Evolutionary conservation across 2,113 vertebrate genomes (phyloP), one percentile per base, ranked within the genome.

Genomic region (Takifugu flavidus): DNA sequence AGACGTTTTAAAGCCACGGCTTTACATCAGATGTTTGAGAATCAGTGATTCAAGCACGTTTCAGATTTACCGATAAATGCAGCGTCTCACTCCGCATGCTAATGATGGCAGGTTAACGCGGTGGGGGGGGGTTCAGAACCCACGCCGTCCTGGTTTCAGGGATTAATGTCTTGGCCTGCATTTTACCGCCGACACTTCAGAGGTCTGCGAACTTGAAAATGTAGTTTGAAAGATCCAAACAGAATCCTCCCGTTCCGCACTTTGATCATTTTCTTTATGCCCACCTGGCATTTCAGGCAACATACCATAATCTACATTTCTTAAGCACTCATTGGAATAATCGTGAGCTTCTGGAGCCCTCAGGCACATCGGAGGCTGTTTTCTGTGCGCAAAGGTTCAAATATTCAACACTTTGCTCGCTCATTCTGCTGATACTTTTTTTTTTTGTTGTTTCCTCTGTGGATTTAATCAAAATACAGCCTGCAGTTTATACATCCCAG

Each of bases 401-500:
- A 74, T 72, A 67, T 72, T 79, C 39, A 62, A 67, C 26, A 63
- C 58, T 72, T 82, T 61, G 39, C 66, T 55, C 59, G 53, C 47
- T 59, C 67, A 71, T 59, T 59, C 43, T 53, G 64, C 34, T 27
- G 11, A 68, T 75, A 56, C 44, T 59, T 54, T 66, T 62, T 55
- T 56, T 44, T 20, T 20, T 20, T 20, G 20, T 20, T 12, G 70
- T 42, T 5, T 27, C 59, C 53, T 70, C 44, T 25, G 61, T 67
- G 59, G 49, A 56, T 75, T 59, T 34, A 65, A 73, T 83, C 49
- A 61, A 64, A 79, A 69, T 53, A 72, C 70, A 62, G 72, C 82
- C 55, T 72, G 69, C 72, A 59, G 68, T 90, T 91, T 90, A 87
- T 88, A 88, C 34, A 90, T 88, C 88, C 74, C 86, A 89, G 69